These are phyloP conservation scores for Polydrusus pterygomalis DNA, from an alignment of 2,888 invertebrate species.

Conservation along the genomic window DNA sequence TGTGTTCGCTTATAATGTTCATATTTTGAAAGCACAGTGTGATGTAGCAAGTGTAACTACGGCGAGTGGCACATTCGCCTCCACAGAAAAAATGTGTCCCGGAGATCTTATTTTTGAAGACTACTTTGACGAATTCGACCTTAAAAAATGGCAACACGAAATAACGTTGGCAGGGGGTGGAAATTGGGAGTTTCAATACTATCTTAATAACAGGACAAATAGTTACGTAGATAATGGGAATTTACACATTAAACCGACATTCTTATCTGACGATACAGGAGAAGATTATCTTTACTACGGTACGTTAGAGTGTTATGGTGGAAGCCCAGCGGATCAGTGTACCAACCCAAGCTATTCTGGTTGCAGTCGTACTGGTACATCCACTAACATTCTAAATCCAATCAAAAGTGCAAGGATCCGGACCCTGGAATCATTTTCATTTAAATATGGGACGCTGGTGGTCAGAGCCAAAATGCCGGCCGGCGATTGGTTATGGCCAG, in stretches of 20 bases:
- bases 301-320: conserved; percentile 75
- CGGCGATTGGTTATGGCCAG: conserved; percentile 84
- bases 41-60: conserved; percentile 47
- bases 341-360: conserved; percentile 73
- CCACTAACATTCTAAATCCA: conserved; percentile 75
- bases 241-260: conserved; percentile 78
- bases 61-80: conserved; percentile 47
- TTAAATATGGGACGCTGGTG: conserved; percentile 79
- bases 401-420: conserved; percentile 80
- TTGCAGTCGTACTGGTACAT: conserved; percentile 78
- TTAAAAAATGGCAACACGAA: conserved; percentile 51
- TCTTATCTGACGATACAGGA: conserved; percentile 76
- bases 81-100: conserved; percentile 41
- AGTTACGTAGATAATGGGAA: conserved; percentile 76
- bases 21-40: conserved; percentile 21
- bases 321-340: conserved; percentile 77
- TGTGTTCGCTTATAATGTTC: neutral
- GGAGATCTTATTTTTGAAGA: conserved; percentile 53
- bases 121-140: conserved; percentile 41
- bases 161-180: conserved; percentile 53
- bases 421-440: conserved; percentile 77
- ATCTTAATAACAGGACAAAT: conserved; percentile 80
- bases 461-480: conserved; percentile 80
- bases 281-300: conserved; percentile 74
- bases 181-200: conserved; percentile 81